Evolutionary conservation across 2,888 invertebrate species (phyloP), one percentile per base, ranked within the genome.

Genomic region (Chloroclysta siterata): DNA sequence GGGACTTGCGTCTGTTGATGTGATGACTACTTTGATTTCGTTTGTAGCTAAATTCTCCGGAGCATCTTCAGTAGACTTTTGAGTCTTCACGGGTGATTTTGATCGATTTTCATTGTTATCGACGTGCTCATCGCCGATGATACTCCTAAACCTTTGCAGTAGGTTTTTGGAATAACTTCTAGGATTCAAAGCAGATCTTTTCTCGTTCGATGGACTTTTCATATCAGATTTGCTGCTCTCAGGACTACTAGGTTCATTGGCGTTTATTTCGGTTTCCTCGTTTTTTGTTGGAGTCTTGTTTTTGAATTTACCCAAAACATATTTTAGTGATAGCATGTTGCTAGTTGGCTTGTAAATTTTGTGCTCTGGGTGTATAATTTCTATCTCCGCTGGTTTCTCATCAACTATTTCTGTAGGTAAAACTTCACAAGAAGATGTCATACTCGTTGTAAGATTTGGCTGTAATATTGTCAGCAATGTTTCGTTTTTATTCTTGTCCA

Each of bases 291-390:
- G 87, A n/a, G 84, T 86, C 22, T 82, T 86, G 61, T 82, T 86
- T 74, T 92, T 93, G 66, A 95, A 93, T 54, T 94, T 87, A 74
- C 93, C 94, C 6, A 95, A 81, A 36, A 95, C 92, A 73, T 94
- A 94, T 78, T 94, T 94, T 0, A 95, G 84, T 4, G 95, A 93
- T 1, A 91, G 74, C 69, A 93, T 85, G 66, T 91, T 94, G 53
- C 93, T 92, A 0, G 94, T 94, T 51, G 95, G 95, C 68, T 96
- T 94, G 77, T 96, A 96, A 73, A 97, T 96, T 85, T 96, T 96
- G 81, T 97, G 96, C 78, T 97, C 96, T 0, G 97, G 97, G 78
- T 97, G 96, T 67, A 95, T 94, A 2, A 94, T 86, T 81, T 87
- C 93, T 70, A 84, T 86, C 76, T 72, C 91, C 76, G 77, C 90